Evolutionary conservation across 1,140 invertebrate species (phyloP).

Genomic region (Protaetia brevitarsis): DNA sequence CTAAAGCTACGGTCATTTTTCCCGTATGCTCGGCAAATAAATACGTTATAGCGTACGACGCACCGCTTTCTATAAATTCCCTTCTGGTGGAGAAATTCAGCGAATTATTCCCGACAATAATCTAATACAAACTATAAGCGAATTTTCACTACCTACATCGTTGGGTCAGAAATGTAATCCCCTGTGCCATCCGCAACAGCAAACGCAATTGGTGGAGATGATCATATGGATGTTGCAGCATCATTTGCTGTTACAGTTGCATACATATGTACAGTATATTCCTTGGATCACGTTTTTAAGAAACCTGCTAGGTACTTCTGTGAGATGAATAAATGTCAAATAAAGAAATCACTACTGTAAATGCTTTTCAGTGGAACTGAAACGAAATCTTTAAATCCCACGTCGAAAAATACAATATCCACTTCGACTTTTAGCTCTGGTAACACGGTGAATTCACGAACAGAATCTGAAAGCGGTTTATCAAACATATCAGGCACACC

Average conservation of each 20-base stretch:
- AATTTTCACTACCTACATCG: conserved; percentile 90
- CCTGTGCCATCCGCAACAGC: conserved; percentile 60
- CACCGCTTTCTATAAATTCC: conserved; percentile 68
- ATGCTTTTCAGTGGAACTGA: neutral
- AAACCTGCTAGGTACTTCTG: conserved; percentile 25
- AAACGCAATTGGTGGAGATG: conserved; percentile 72
- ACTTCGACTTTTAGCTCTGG: conserved; percentile 5
- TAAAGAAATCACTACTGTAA: no score
- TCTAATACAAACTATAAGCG: conserved; percentile 66
- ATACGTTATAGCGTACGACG: conserved; percentile 83
- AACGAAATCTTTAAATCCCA: neutral
- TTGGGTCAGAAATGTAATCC: conserved; percentile 76
- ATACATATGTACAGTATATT: conserved; percentile 92
- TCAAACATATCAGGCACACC: conserved; percentile 43
- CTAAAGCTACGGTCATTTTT: conserved; percentile 93
- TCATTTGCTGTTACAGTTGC: conserved; percentile 85
- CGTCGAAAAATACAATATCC: neutral
- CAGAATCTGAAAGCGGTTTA: conserved; percentile 46
- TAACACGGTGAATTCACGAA: conserved; percentile 32
- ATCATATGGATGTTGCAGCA: conserved; percentile 85
- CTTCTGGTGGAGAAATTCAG: conserved; percentile 74
- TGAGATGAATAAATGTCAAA: no score
- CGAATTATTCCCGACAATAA: conserved; percentile 68
- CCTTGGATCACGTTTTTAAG: conserved; percentile 57
- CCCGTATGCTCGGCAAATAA: conserved; percentile 95